Evolutionary conservation across 2,113 vertebrate species (phyloP).

Genomic region (Lipophrys pholis): DNA sequence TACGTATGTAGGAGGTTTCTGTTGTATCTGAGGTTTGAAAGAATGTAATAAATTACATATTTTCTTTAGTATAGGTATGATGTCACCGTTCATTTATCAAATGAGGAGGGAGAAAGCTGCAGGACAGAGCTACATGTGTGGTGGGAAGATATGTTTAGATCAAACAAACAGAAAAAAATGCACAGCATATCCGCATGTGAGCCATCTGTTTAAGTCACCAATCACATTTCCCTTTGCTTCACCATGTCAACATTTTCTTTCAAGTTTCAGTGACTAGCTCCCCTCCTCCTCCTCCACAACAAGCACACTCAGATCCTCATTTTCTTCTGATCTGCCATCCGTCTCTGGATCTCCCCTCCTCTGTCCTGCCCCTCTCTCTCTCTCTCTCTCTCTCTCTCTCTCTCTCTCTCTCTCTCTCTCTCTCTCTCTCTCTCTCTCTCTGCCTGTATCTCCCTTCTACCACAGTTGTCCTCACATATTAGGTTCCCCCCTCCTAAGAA

Average conservation of each 20-base stretch:
- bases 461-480: constrained; percentile 82
- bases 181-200: constrained; percentile 8
- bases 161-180: constrained; percentile 34
- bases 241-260: constrained; percentile 36
- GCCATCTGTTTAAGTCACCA: constrained; percentile 41
- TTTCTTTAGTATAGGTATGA: neutral
- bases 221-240: constrained; percentile 42
- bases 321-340: constrained; percentile 59
- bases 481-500: constrained; percentile 72
- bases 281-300: constrained; percentile 20
- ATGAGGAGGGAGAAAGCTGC: neutral
- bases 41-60: too few species aligned
- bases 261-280: constrained; percentile 49
- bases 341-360: constrained; percentile 36
- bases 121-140: constrained; percentile 3
- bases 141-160: constrained; percentile 9
- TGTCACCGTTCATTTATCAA: neutral
- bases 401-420: constrained; percentile 24
- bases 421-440: constrained; percentile 34
- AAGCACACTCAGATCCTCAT: constrained; percentile 8
- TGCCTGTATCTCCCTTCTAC: constrained; percentile 48
- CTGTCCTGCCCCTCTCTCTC: constrained; percentile 47
- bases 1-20: too few species aligned
- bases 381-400: constrained; percentile 31
- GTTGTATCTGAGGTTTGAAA: too few species aligned